Base-by-base conservation (phyloP, 2,888 invertebrate genomes). In the Drosophila mettleri region DNA sequence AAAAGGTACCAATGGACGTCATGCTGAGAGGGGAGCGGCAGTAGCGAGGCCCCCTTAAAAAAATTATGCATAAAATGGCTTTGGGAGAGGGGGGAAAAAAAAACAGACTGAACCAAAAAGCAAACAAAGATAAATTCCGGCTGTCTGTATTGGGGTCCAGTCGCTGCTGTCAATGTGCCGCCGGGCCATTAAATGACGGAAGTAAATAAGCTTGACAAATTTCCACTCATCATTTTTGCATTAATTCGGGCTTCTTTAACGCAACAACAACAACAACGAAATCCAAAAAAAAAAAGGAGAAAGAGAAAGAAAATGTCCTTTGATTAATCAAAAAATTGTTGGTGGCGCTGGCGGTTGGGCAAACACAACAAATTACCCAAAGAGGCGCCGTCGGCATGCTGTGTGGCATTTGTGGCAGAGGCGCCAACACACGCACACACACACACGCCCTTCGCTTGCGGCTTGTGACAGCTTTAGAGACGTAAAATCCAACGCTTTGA, bases 141-240 rank as follows among this genome's bases (percentile, higher is more conserved):
- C 41, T 65, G 68, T 49, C 63, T 48, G 57, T 38, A 53, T 64
- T 64, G 34, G 49, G 59, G 69, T 64, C 66, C 61, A 68, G 70
- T 31, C 58, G 46, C 82, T 73, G 52, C 82, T 78, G 79, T 82
- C 80, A 62, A 68, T 74, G 76, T 60, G 88, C 83, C 88, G 80
- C 78, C 66, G 81, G 83, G 69, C 78, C 86, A 88, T 86, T 88
- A 86, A 86, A 76, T 86, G 88, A 87, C 86, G 88, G 87, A 86
- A 86, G 86, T 87, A 87, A 89, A 89, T 88, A 89, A 89, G 88
- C 88, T 88, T 89, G 90, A 90, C 90, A 90, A 90, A 91, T 91
- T 91, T 89, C 87, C 88, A 87, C 88, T 90, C 87, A 90, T 90
- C 90, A 91, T 91, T 89, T 89, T 88, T 88, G 88, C 88, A 91